phyloP scores from a whole-genome alignment of 92 coral and sea anemone species.

The Porites divaricata region DNA sequence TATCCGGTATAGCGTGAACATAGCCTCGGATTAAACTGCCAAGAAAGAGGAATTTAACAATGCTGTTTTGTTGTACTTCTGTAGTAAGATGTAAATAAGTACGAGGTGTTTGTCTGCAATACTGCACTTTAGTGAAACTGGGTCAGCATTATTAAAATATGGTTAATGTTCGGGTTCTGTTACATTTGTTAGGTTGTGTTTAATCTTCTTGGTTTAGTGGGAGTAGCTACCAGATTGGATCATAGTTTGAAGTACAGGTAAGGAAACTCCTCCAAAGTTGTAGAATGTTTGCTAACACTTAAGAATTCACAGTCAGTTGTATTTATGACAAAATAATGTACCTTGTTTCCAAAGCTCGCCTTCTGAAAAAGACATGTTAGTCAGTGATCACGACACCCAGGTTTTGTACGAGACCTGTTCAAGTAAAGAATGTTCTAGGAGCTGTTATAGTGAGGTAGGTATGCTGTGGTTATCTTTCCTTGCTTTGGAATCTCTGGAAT shows the following conservation, averaged over 20 bases:
- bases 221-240: conserved; percentile 76
- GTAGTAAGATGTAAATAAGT: too few relatives aligned
- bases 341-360: conserved; percentile 55
- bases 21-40: too few relatives aligned
- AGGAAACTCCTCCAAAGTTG: neutral
- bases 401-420: conserved; percentile 70
- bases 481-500: neutral
- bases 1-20: too few relatives aligned
- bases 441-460: conserved; percentile 83
- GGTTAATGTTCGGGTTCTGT: too few relatives aligned
- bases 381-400: conserved; percentile 73
- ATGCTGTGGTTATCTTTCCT: neutral
- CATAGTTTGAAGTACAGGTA: conserved; percentile 82
- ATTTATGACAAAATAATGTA: neutral
- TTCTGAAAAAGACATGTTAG: conserved; percentile 80
- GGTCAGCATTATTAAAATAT: too few relatives aligned
- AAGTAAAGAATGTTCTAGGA: conserved; percentile 67
- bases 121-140: too few relatives aligned
- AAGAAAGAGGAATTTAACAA: too few relatives aligned
- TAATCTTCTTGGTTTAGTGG: conserved; percentile 85
- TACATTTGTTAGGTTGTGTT: conserved; percentile 70
- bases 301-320: neutral
- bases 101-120: too few relatives aligned
- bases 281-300: neutral
- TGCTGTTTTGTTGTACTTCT: too few relatives aligned